Evolutionary conservation across 2,888 invertebrate genomes (phyloP).

Genomic region (Halictus ligatus): DNA sequence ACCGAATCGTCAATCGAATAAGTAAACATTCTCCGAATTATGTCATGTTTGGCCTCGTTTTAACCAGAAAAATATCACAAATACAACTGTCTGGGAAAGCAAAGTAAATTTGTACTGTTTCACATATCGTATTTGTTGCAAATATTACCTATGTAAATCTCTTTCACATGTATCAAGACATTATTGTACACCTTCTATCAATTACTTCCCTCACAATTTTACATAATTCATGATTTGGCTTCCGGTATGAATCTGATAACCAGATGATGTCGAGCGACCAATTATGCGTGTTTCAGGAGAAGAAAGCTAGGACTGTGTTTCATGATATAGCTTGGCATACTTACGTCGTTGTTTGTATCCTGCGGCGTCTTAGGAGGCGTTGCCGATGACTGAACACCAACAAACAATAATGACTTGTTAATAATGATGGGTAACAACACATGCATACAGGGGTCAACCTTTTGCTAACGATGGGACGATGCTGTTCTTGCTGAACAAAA

Average conservation of each 20-base stretch:
- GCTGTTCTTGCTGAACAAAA: background rate
- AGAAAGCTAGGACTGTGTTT: constrained; percentile 13
- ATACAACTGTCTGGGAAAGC: background rate
- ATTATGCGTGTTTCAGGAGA: constrained; percentile 1
- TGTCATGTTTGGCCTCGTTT: background rate
- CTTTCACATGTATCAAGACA: background rate
- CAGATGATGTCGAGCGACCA: constrained; percentile 17
- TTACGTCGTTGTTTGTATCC: constrained; percentile 80
- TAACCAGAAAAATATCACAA: background rate
- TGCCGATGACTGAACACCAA: constrained; percentile 80
- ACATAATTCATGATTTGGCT: constrained; percentile 17
- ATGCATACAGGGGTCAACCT: constrained; percentile 63
- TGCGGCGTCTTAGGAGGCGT: constrained; percentile 80
- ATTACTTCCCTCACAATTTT: constrained; percentile 17
- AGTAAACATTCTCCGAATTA: background rate
- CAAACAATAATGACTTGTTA: constrained; percentile 80
- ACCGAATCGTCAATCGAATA: background rate
- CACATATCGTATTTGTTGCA: background rate
- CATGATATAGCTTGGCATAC: constrained; percentile 69
- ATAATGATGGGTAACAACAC: constrained; percentile 75
- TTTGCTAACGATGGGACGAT: constrained; percentile 9
- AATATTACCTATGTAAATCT: background rate
- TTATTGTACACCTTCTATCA: constrained; percentile 23
- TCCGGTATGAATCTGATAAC: background rate
- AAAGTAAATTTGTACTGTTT: no score